phyloP scores from a whole-genome alignment of 2,113 vertebrate genomes.

The Ctenomys sociabilis region DNA sequence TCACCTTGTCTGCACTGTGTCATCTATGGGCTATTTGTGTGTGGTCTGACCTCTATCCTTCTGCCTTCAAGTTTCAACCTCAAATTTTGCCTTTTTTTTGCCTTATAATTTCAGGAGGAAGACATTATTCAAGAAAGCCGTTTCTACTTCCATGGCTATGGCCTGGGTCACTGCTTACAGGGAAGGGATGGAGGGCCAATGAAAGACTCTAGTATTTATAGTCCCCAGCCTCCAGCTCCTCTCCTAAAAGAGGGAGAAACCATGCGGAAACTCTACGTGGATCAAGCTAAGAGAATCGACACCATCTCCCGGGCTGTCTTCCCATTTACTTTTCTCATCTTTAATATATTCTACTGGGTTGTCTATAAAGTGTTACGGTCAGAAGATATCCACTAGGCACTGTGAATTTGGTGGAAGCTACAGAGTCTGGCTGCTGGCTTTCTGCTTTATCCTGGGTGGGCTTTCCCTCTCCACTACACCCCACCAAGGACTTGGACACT shows the following conservation, averaged over 20 bases:
- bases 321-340: slow-evolving; percentile 95
- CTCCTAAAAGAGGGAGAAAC: slow-evolving; percentile 86
- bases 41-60: neutral
- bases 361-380: slow-evolving; percentile 94
- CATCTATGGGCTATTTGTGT: neutral
- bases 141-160: slow-evolving; percentile 92
- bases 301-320: slow-evolving; percentile 94
- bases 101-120: slow-evolving; percentile 87
- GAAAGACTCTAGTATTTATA: slow-evolving; percentile 85
- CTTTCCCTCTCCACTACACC: neutral
- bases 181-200: slow-evolving; percentile 85
- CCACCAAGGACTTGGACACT: slow-evolving; percentile 19
- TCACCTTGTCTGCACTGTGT: neutral
- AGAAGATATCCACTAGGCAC: slow-evolving; percentile 91
- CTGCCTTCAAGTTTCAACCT: slow-evolving; percentile 39
- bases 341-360: slow-evolving; percentile 97
- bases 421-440: slow-evolving; percentile 2
- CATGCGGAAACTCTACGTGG: slow-evolving; percentile 88
- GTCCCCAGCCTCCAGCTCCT: slow-evolving; percentile 81
- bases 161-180: slow-evolving; percentile 92
- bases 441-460: slow-evolving; percentile 35
- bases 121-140: slow-evolving; percentile 89
- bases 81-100: slow-evolving; percentile 70
- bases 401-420: slow-evolving; percentile 73
- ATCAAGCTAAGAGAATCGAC: slow-evolving; percentile 94